phyloP scores from a whole-genome alignment of 2,113 vertebrate genomes.

The Himantopus leucocephalus region DNA sequence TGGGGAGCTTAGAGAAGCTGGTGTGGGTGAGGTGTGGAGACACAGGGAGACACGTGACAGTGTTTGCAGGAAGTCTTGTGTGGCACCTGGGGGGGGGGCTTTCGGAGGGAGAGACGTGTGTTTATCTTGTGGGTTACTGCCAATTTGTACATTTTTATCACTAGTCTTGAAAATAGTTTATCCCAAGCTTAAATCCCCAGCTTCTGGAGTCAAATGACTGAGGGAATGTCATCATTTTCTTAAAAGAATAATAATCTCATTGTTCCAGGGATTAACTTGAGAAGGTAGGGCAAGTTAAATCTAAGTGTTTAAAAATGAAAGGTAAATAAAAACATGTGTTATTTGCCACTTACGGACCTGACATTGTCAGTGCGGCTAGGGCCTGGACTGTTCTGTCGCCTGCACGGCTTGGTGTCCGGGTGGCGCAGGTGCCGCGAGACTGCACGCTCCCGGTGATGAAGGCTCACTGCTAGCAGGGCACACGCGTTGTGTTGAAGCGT shows the following conservation, averaged over 20 bases:
- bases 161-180: background rate
- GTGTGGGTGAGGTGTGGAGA: background rate
- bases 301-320: background rate
- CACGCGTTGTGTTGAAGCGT: background rate
- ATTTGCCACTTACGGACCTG: background rate
- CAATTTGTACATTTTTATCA: background rate
- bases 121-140: background rate
- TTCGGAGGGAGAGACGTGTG: background rate
- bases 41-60: background rate
- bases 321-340: background rate
- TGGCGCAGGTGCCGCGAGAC: background rate
- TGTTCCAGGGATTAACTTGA: background rate
- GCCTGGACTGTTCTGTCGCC: background rate
- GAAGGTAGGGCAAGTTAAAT: background rate
- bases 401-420: background rate
- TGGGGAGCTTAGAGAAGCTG: background rate
- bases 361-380: background rate
- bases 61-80: background rate
- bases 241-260: background rate
- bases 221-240: background rate
- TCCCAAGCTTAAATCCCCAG: background rate
- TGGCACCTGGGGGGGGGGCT: background rate
- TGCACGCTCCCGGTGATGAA: accelerated
- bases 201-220: background rate
- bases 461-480: background rate